These are phyloP conservation scores for Eumacrocentrus americanus DNA, from an alignment of 2,888 invertebrate species.

Conservation along the genomic window DNA sequence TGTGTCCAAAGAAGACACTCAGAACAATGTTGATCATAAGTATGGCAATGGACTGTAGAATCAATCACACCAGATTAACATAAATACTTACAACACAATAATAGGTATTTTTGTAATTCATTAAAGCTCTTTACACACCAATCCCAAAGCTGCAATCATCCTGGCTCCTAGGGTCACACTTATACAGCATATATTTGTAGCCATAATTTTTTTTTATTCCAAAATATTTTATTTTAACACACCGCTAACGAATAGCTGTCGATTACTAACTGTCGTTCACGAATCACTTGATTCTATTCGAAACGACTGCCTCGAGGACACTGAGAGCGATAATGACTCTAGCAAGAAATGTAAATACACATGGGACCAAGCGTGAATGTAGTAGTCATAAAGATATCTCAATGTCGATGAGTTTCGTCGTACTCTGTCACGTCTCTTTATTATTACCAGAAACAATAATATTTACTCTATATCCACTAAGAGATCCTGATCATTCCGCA, in stretches of 20 bases:
- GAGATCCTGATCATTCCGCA: too few relatives aligned
- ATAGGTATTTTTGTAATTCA: neutral
- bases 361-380: conserved; percentile 36
- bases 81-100: neutral
- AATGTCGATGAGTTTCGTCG: neutral
- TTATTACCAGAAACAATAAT: neutral
- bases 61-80: conserved; percentile 1
- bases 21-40: conserved; percentile 54
- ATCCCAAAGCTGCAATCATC: conserved; percentile 54
- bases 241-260: conserved; percentile 10
- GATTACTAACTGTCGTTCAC: neutral
- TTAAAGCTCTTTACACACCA: conserved; percentile 48
- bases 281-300: neutral
- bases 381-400: conserved; percentile 9
- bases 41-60: conserved; percentile 50
- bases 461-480: too few relatives aligned
- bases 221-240: too few relatives aligned
- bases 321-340: conserved; percentile 39
- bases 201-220: neutral
- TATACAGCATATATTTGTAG: conserved; percentile 44
- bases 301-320: conserved; percentile 31
- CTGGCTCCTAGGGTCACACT: conserved; percentile 51
- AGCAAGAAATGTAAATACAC: conserved; percentile 50
- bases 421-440: neutral
- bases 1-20: conserved; percentile 51